These are phyloP conservation scores for Ctenodactylus gundi DNA, from an alignment of 2,113 vertebrate genomes.

Conservation along the genomic window DNA sequence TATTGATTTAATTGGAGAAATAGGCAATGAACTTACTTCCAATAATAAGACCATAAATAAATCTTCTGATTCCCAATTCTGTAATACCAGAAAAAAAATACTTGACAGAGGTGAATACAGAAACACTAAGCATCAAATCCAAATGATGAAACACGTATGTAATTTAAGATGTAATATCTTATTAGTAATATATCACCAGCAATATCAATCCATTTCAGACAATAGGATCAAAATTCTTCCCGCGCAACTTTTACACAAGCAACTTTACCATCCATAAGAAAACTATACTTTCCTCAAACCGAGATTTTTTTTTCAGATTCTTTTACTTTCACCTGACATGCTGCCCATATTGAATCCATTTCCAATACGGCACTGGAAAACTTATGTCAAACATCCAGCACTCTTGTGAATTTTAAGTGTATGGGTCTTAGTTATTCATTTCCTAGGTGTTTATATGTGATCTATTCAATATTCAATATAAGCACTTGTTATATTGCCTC, in stretches of 20 bases:
- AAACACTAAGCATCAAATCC: not conserved
- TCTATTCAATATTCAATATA: not conserved
- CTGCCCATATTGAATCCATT: not conserved
- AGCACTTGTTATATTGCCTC: not conserved
- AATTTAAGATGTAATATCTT: not conserved
- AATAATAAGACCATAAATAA: not conserved
- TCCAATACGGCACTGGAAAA: not conserved
- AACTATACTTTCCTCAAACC: not conserved
- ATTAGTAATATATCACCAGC: not conserved
- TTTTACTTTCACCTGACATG: slow-evolving; percentile 35
- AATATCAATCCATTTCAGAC: not conserved
- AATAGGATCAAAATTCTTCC: not conserved
- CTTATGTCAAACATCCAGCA: not conserved
- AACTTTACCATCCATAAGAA: not conserved
- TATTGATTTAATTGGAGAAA: not conserved
- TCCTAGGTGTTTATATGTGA: not conserved
- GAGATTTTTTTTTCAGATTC: too few species aligned
- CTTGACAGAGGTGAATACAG: not conserved
- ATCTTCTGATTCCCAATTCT: not conserved
- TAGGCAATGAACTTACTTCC: not conserved
- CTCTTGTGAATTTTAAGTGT: not conserved
- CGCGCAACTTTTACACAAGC: not conserved
- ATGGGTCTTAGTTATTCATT: not conserved
- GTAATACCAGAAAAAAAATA: not conserved
- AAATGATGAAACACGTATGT: not conserved